Evolutionary conservation across 2,888 invertebrate genomes (phyloP), one percentile per base, ranked within the genome.

Genomic region (Anarsia innoxiella): DNA sequence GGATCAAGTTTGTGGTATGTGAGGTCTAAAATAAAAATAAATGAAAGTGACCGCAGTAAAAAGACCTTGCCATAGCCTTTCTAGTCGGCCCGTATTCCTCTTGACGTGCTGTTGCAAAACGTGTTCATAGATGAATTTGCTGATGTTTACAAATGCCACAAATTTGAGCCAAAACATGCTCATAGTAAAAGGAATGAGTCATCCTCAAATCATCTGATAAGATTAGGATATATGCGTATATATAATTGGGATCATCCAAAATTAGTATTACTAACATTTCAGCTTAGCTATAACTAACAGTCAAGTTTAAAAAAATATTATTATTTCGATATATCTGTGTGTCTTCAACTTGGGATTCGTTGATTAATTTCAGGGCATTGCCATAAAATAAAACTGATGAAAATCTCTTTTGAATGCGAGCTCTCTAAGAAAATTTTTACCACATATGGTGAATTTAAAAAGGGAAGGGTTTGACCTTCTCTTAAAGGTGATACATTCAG

Each of bases 341-440:
- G 82, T 84, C 84, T 83, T 80, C 82, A 84, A 78, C 51, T 67
- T 75, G 70, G 80, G 80, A 73, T 73, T 75, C 79, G 70, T 86
- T 85, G 75, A 79, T 73, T 82, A 72, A 80, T 83, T 84, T 84
- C 86, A 86, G 86, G 86, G 76, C 72, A 80, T 80, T 74, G 60
- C 66, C 74, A 78, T 67, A 61, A 66, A 64, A 64, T 60, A 64
- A 70, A 71, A 66, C 67, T 65, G 70, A 75, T 77, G 69, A 69
- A 52, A 71, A 59, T 53, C 64, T 59, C 61, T 70, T 64, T 74
- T 65, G 65, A 74, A 73, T 71, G 74, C 62, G 66, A 73, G 67
- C 65, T 56, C 66, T 60, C 65, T 64, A 64, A 57, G 53, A 59
- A 57, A 51, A 57, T 56, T 61, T 46, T 66, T 60, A 59, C 69